A percentile compares a stretch with the other conserved stretches of the same genome.
phyloP scores from a whole-genome alignment of 2,888 invertebrate species.

The Seladonia tumulorum region DNA sequence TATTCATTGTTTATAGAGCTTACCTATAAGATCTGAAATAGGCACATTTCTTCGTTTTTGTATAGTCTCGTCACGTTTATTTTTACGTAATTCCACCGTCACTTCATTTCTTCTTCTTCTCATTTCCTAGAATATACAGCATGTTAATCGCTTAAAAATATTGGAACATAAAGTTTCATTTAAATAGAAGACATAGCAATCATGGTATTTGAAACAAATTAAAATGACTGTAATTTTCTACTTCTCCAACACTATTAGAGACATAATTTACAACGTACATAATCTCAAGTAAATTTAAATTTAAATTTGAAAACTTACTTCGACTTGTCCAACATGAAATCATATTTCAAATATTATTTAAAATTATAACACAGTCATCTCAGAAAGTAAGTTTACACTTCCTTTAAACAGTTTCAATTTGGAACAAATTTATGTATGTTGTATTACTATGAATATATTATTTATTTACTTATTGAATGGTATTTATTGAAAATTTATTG shows the following conservation, averaged over 20 bases:
- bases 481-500: background rate
- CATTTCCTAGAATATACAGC: slow-evolving; percentile 91
- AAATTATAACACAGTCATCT: background rate
- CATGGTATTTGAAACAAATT: background rate
- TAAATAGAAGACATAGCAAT: background rate
- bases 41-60: slow-evolving; percentile 98
- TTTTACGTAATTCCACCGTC: slow-evolving; percentile 98
- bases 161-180: background rate
- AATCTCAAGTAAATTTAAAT: background rate
- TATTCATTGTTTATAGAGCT: slow-evolving; percentile 45
- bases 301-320: background rate
- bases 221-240: slow-evolving; percentile 4
- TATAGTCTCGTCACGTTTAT: slow-evolving; percentile 98
- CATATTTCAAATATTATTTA: slow-evolving; percentile 1
- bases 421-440: background rate
- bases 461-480: background rate
- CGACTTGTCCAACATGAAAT: background rate
- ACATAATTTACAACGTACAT: background rate
- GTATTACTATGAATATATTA: background rate
- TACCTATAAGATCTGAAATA: slow-evolving; percentile 91
- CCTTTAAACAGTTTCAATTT: background rate
- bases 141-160: background rate
- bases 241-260: background rate
- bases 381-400: background rate
- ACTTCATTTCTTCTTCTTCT: slow-evolving; percentile 98